phyloP scores from a whole-genome alignment of 2,888 invertebrate genomes.

The Hypercompe scribonia region DNA sequence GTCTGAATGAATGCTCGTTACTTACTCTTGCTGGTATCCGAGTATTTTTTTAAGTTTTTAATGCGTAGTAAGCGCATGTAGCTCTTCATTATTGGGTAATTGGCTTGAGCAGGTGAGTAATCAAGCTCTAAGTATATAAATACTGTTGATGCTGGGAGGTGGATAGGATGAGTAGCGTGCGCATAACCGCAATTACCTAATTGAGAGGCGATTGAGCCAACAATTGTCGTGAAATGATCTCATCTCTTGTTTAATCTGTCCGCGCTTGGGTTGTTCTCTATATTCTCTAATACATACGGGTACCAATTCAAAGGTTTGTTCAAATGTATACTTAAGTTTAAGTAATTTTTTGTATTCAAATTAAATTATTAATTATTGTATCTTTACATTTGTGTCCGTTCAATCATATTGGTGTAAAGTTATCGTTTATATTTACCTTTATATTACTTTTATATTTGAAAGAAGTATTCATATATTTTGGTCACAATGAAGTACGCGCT shows the following conservation, averaged over 20 bases:
- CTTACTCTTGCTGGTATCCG: not conserved
- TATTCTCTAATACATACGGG: constrained; percentile 5
- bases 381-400: not conserved
- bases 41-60: not conserved
- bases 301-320: not conserved
- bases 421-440: not conserved
- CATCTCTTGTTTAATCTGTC: constrained; percentile 63
- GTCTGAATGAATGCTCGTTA: not conserved
- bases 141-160: constrained; percentile 49
- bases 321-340: not conserved
- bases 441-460: not conserved
- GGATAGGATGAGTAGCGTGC: constrained; percentile 56
- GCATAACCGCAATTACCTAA: constrained; percentile 68
- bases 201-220: constrained; percentile 66
- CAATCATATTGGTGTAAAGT: not conserved
- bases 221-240: constrained; percentile 72
- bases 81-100: constrained; percentile 40
- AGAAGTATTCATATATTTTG: not conserved
- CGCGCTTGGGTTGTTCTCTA: constrained; percentile 51
- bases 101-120: constrained; percentile 52
- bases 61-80: not conserved
- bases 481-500: not conserved
- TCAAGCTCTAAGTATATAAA: constrained; percentile 36
- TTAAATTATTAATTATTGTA: not conserved
- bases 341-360: not conserved